phyloP scores from a whole-genome alignment of 2,113 vertebrate genomes.

The Platysteira castanea region DNA sequence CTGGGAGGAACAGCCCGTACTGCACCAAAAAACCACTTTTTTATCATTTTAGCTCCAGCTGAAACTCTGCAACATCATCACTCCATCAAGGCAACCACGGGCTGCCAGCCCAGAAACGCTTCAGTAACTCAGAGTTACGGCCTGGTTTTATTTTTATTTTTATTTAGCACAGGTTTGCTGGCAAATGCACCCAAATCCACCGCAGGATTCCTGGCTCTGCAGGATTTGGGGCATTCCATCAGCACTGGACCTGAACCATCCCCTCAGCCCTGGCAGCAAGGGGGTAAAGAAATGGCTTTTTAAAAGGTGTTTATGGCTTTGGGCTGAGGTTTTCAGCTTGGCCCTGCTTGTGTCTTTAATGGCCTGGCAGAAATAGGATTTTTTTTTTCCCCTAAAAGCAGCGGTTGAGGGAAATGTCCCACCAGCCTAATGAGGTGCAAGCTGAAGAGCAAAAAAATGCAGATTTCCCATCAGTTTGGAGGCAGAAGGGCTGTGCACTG shows the following conservation, averaged over 20 bases:
- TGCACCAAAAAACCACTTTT: background rate
- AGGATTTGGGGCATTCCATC: background rate
- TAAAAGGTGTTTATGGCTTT: background rate
- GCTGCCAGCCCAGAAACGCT: background rate
- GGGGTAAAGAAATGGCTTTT: background rate
- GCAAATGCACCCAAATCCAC: background rate
- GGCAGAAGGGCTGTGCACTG: background rate
- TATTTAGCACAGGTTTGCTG: background rate
- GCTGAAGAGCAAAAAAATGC: accelerated
- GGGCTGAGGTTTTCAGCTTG: background rate
- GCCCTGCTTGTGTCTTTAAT: background rate
- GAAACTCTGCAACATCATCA: background rate
- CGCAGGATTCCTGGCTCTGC: background rate
- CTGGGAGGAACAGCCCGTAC: background rate
- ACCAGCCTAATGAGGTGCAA: background rate
- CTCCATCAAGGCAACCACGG: background rate
- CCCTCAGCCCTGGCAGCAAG: background rate
- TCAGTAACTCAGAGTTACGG: too few species aligned
- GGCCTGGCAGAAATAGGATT: background rate
- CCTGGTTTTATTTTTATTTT: too few species aligned
- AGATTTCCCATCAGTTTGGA: background rate
- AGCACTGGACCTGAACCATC: background rate
- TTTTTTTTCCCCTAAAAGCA: background rate
- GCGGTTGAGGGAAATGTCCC: background rate
- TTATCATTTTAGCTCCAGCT: background rate